Evolutionary conservation across 2,888 invertebrate species (phyloP).

Genomic region (Heliconius hortense): DNA sequence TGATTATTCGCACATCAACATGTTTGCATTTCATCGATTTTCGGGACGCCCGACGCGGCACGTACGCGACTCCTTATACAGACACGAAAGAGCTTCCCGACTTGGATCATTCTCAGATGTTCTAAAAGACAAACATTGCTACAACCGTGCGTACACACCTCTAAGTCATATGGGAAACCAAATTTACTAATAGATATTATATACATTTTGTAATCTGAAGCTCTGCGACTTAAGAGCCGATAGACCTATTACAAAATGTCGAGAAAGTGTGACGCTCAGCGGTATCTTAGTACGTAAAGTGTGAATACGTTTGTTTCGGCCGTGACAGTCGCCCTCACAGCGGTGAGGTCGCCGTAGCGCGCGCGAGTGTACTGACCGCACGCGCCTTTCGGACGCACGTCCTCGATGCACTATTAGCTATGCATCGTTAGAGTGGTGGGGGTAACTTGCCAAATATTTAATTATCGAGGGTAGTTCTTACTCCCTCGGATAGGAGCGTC

Average conservation of each 20-base stretch:
- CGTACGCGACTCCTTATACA: constrained; percentile 38
- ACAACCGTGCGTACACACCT: background rate
- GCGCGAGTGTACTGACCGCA: constrained; percentile 77
- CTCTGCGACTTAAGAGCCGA: background rate
- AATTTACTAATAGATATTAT: background rate
- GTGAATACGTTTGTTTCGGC: constrained; percentile 25
- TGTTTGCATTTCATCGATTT: constrained; percentile 78
- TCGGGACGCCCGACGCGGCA: constrained; percentile 48
- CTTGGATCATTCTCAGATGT: constrained; percentile 7
- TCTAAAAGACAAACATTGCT: constrained; percentile 4
- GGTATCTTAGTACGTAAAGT: constrained; percentile 30
- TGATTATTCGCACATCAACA: constrained; percentile 78
- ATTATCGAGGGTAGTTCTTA: constrained; percentile 39
- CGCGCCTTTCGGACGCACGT: constrained; percentile 61
- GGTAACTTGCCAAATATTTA: constrained; percentile 52
- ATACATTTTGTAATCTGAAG: background rate
- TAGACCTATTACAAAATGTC: constrained; percentile 25
- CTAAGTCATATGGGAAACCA: background rate
- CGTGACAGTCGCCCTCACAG: constrained; percentile 47
- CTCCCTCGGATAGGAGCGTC: constrained; percentile 7
- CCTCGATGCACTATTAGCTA: constrained; percentile 55
- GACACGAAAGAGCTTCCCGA: constrained; percentile 28
- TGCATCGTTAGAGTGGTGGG: constrained; percentile 68
- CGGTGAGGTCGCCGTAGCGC: constrained; percentile 62
- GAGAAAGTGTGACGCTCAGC: constrained; percentile 32